Evolutionary conservation across 1,140 invertebrate species (phyloP).

Genomic region (Drosophila sucinea): DNA sequence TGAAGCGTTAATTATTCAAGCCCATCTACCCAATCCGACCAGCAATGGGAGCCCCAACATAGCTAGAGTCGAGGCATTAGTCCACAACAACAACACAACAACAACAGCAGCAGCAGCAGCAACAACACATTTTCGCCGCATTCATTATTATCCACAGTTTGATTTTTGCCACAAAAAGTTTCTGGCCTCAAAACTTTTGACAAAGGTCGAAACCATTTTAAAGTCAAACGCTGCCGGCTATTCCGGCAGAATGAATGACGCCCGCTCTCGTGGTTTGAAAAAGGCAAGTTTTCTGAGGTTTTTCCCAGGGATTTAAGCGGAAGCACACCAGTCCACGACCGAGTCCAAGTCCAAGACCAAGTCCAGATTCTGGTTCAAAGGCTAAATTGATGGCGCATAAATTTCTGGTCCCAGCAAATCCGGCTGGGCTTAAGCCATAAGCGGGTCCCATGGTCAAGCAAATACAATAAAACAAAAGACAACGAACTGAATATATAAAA

Average conservation of each 20-base stretch:
- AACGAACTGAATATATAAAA: conserved; percentile 28
- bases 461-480: conserved; percentile 55
- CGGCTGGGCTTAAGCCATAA: conserved; percentile 57
- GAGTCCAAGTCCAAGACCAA: conserved; percentile 13
- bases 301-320: conserved; percentile 59
- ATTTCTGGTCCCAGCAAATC: conserved; percentile 54
- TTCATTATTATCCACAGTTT: conserved; percentile 73
- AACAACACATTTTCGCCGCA: conserved; percentile 49
- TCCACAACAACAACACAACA: conserved; percentile 26
- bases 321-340: conserved; percentile 24
- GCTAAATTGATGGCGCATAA: conserved; percentile 72
- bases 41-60: neutral
- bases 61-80: conserved; percentile 32
- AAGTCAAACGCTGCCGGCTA: conserved; percentile 72
- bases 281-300: conserved; percentile 58
- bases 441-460: conserved; percentile 64
- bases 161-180: conserved; percentile 71
- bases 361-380: conserved; percentile 43
- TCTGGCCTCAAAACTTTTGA: conserved; percentile 66
- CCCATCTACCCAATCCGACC: conserved; percentile 16
- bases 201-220: conserved; percentile 77
- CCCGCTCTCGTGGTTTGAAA: conserved; percentile 42
- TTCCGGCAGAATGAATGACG: conserved; percentile 71
- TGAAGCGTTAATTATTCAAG: conserved; percentile 75
- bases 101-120: too few relatives aligned